phyloP scores from a whole-genome alignment of 2,113 vertebrate species.

The Engystomops pustulosus region DNA sequence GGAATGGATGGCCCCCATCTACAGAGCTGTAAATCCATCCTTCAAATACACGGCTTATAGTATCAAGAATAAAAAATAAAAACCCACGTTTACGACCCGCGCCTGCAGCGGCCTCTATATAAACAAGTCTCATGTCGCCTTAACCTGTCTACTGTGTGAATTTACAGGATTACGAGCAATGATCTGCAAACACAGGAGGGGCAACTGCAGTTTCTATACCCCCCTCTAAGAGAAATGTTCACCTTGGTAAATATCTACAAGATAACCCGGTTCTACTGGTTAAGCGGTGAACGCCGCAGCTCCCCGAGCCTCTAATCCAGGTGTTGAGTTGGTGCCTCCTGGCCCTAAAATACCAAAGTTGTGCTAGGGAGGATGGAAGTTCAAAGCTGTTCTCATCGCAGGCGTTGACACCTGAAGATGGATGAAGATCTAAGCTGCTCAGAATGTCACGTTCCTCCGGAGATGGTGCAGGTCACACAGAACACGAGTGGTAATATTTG shows the following conservation, averaged over 20 bases:
- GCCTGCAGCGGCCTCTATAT: conserved; percentile 1
- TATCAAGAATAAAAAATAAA: neutral
- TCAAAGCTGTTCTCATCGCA: neutral
- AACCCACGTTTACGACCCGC: neutral
- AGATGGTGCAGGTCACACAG: neutral
- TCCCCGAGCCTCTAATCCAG: neutral
- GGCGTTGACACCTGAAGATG: neutral
- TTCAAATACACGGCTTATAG: neutral
- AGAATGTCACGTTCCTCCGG: neutral
- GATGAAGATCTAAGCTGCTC: neutral
- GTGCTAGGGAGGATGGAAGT: neutral
- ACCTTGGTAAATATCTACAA: conserved; percentile 24
- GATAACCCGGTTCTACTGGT: conserved; percentile 46
- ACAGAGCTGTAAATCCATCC: conserved; percentile 7
- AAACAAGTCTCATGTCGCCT: neutral
- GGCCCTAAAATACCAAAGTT: conserved; percentile 2
- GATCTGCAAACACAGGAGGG: neutral
- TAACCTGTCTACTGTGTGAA: neutral
- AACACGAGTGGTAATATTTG: neutral
- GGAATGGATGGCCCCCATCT: neutral
- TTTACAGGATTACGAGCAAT: neutral
- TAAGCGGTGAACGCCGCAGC: neutral
- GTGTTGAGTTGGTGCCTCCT: conserved; percentile 11
- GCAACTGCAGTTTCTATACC: neutral
- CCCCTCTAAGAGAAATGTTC: neutral